Conservation (phyloP, 1,140 invertebrate species). For the Drosophila saltans region DNA sequence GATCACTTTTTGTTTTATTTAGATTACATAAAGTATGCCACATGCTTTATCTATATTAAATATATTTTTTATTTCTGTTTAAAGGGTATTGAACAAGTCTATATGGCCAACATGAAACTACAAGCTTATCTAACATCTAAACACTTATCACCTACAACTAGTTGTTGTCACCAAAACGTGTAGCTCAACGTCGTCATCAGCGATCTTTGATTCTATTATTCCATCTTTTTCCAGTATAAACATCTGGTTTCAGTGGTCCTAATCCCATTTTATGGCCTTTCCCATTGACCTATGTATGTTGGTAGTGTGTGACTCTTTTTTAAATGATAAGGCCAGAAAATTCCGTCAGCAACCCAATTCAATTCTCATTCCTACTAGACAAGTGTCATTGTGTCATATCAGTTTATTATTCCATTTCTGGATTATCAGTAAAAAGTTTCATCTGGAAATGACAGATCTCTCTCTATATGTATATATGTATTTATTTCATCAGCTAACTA, state of each 20-base stretch:
- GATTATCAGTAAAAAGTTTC: conserved; percentile 47
- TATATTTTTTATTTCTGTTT: not conserved
- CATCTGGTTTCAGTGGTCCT: not conserved
- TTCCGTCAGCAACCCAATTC: not conserved
- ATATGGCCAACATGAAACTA: not conserved
- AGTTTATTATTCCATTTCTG: conserved; percentile 73
- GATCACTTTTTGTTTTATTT: not conserved
- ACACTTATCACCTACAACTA: conserved; percentile 5
- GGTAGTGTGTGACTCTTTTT: not conserved
- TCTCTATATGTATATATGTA: conserved; percentile 5
- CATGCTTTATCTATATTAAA: not conserved
- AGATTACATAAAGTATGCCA: not conserved
- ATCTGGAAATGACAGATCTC: not conserved
- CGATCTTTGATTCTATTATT: not conserved
- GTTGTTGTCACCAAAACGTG: conserved; percentile 5
- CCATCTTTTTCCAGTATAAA: not conserved
- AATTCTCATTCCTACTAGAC: not conserved
- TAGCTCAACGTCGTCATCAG: not conserved
- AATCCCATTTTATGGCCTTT: not conserved
- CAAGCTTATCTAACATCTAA: not conserved
- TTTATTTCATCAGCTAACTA: not conserved
- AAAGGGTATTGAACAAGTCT: not conserved
- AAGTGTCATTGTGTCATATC: conserved; percentile 62
- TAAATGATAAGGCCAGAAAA: not conserved
- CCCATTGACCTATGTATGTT: not conserved